These are phyloP conservation scores for Chrysolina oricalcia DNA, from an alignment of 2,888 invertebrate species.

Conservation along the genomic window DNA sequence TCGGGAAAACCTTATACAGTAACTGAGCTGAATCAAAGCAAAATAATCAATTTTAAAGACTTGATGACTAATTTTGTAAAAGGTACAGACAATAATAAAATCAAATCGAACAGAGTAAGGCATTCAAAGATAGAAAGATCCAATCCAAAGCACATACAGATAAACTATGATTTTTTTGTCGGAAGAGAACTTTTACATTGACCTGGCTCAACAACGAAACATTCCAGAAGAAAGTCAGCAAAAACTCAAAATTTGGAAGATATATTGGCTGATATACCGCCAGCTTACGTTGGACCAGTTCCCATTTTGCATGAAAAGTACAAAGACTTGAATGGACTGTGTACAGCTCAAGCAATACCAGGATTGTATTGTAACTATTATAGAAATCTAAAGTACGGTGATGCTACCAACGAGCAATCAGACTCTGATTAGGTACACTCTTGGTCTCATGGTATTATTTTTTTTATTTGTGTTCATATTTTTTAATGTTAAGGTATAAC, in stretches of 20 bases:
- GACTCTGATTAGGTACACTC: background rate
- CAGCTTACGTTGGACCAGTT: background rate
- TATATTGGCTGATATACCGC: background rate
- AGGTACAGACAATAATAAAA: no score
- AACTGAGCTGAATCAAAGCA: no score
- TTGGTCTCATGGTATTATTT: background rate
- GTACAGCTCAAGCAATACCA: constrained; percentile 9
- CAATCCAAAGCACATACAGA: constrained; percentile 2
- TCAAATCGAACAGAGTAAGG: no score
- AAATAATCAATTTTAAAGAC: no score
- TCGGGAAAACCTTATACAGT: no score
- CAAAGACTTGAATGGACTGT: constrained; percentile 4
- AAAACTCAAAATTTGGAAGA: background rate
- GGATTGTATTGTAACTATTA: no score
- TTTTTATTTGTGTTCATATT: background rate
- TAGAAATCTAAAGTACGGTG: background rate
- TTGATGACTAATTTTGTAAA: no score
- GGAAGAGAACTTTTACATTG: background rate
- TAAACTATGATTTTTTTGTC: constrained; percentile 6
- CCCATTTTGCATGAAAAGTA: background rate
- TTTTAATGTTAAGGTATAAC: background rate
- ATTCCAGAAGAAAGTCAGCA: constrained; percentile 8
- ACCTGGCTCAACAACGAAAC: background rate
- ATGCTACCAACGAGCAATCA: background rate
- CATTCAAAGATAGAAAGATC: background rate